These are phyloP conservation scores for Menura novaehollandiae DNA, from an alignment of 2,113 vertebrate species.

Conservation along the genomic window DNA sequence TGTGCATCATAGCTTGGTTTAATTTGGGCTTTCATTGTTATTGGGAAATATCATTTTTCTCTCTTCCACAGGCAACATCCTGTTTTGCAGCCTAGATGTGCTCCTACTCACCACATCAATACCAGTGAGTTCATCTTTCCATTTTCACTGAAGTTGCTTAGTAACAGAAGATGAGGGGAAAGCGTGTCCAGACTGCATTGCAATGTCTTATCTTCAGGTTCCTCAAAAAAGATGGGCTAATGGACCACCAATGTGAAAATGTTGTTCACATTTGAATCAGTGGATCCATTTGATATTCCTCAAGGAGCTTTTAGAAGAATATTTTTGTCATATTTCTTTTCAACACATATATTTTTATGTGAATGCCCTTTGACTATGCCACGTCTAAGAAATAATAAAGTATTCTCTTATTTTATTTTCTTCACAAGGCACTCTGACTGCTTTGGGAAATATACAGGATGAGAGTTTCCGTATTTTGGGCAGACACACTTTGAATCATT, in stretches of 20 bases:
- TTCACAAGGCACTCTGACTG: background rate
- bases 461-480: background rate
- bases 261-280: conserved; percentile 23
- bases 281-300: background rate
- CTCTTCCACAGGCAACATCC: background rate
- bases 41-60: background rate
- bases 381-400: background rate
- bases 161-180: conserved; percentile 47
- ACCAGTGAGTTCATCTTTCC: conserved; percentile 35
- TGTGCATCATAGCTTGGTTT: background rate
- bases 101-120: conserved; percentile 44
- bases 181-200: conserved; percentile 16
- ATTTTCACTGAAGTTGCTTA: conserved; percentile 63
- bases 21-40: background rate
- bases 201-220: conserved; percentile 22
- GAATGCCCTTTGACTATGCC: background rate
- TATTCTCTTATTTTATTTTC: background rate
- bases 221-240: conserved; percentile 55
- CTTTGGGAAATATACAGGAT: background rate
- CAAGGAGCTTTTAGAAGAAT: conserved; percentile 16
- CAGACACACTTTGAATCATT: background rate
- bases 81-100: conserved; percentile 18
- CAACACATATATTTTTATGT: background rate
- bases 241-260: conserved; percentile 34
- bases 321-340: conserved; percentile 13